Base-by-base conservation (phyloP, 2,113 vertebrate species). In the Salminus brasiliensis region DNA sequence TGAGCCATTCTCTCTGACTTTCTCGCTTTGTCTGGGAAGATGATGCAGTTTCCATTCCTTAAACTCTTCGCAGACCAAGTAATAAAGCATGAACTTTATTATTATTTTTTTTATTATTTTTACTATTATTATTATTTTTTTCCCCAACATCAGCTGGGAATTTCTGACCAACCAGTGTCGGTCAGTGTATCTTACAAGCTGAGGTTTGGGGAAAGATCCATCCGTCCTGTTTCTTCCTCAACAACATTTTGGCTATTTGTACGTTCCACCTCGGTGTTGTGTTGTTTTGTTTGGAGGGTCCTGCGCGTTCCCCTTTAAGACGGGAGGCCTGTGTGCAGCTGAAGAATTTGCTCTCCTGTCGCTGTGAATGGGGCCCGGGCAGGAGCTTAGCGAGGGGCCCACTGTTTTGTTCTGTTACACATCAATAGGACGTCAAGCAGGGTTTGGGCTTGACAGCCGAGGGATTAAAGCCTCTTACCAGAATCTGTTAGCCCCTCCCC, bases 381-480 rank as follows among this genome's bases (percentile, higher is more conserved):
- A 89, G 92, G 92, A 92, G 95, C 94, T 95, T 95, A 95, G 94
- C 16, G 87, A 95, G 95, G 89, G 94, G 94, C 94, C 95, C 92
- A 93, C 90, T 94, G 95, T 96, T 96, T 95, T 93, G 95, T 91
- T 94, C 92, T 93, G 92, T 92, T 93, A 92, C 93, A 92, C 93
- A 93, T 94, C 93, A 93, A 93, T 93, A 89, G 93, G 92, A 90
- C 89, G 87, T 93, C 93, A 92, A 93, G 93, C 92, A 90, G 92
- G 84, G 93, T 90, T 89, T 89, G 88, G 90, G 92, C 88, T 92
- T 93, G 92, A 94, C 93, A 94, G 88, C 87, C 89, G 88, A 87
- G 88, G 89, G 93, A 92, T 93, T 94, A 93, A 93, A 93, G 91
- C 90, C 91, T 92, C 92, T 93, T 92, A 91, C 88, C 88, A 91